phyloP scores from a whole-genome alignment of 2,113 vertebrate genomes.

The Leptodactylus fuscus region DNA sequence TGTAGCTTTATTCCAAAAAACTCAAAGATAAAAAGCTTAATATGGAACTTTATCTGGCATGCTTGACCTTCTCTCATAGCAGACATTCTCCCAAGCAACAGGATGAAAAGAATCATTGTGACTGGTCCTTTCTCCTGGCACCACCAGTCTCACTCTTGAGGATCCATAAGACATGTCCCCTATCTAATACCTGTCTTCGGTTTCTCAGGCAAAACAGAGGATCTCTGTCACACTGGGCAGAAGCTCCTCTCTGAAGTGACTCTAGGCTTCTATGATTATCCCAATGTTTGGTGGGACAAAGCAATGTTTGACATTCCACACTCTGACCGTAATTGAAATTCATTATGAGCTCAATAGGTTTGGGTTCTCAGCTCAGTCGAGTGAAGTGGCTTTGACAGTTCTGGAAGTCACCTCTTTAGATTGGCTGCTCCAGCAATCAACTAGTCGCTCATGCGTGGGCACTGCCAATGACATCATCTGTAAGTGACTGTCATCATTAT shows the following conservation, averaged over 20 bases:
- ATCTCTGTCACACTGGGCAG: slow-evolving; percentile 49
- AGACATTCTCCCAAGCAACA: slow-evolving; percentile 30
- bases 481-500: slow-evolving; percentile 42
- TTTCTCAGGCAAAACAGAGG: slow-evolving; percentile 54
- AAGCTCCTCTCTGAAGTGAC: slow-evolving; percentile 50
- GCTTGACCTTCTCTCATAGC: slow-evolving; percentile 37
- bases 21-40: slow-evolving; percentile 33
- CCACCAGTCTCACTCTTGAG: slow-evolving; percentile 52
- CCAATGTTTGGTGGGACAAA: slow-evolving; percentile 47
- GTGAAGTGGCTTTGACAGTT: slow-evolving; percentile 58
- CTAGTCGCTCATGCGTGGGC: slow-evolving; percentile 47
- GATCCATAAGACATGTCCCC: slow-evolving; percentile 44
- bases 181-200: slow-evolving; percentile 48
- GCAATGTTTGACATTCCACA: slow-evolving; percentile 58
- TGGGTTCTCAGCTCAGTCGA: slow-evolving; percentile 53
- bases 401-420: slow-evolving; percentile 57
- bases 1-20: not conserved
- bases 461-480: slow-evolving; percentile 37
- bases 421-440: slow-evolving; percentile 52
- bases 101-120: slow-evolving; percentile 58
- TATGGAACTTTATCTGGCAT: slow-evolving; percentile 49
- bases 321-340: slow-evolving; percentile 55
- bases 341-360: slow-evolving; percentile 56
- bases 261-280: slow-evolving; percentile 46
- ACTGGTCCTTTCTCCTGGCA: slow-evolving; percentile 33